A percentile compares a stretch with the other conserved stretches of the same genome.
Conservation (phyloP, 2,888 invertebrate genomes). For the Neoitamus cyanurus region DNA sequence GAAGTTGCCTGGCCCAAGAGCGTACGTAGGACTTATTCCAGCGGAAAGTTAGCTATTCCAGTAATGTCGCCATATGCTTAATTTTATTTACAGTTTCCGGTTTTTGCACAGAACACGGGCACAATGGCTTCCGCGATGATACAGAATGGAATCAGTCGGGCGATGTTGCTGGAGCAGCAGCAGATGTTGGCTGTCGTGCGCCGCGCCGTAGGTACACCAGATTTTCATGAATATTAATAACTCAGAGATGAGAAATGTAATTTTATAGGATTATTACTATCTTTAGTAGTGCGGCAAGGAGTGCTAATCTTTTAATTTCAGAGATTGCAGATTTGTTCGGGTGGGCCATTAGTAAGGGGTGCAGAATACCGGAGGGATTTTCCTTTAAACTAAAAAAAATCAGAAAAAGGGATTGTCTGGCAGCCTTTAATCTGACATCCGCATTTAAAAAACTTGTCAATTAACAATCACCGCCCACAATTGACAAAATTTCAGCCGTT, state of each 20-base stretch:
- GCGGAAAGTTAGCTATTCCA: slow-evolving; percentile 1
- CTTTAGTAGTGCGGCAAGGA: neutral
- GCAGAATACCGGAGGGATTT: neutral
- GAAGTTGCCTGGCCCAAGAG: neutral
- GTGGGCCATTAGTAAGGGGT: neutral
- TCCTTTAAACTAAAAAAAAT: neutral
- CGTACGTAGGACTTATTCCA: neutral
- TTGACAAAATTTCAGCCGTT: neutral
- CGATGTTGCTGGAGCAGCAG: neutral
- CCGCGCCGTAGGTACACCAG: neutral
- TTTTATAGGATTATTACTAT: neutral
- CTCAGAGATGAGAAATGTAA: neutral
- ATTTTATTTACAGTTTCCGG: slow-evolving; percentile 28
- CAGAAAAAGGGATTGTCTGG: neutral
- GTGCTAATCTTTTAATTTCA: neutral
- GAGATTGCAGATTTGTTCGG: neutral
- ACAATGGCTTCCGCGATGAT: neutral
- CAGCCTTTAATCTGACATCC: neutral
- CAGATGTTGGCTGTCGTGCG: neutral
- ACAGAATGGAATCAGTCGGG: neutral
- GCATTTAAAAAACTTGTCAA: neutral
- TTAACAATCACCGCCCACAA: neutral
- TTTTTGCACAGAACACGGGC: neutral
- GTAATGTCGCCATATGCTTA: slow-evolving; percentile 6
- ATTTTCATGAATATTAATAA: neutral